Conservation (phyloP, 2,113 vertebrate genomes). For the Arenaria interpres region DNA sequence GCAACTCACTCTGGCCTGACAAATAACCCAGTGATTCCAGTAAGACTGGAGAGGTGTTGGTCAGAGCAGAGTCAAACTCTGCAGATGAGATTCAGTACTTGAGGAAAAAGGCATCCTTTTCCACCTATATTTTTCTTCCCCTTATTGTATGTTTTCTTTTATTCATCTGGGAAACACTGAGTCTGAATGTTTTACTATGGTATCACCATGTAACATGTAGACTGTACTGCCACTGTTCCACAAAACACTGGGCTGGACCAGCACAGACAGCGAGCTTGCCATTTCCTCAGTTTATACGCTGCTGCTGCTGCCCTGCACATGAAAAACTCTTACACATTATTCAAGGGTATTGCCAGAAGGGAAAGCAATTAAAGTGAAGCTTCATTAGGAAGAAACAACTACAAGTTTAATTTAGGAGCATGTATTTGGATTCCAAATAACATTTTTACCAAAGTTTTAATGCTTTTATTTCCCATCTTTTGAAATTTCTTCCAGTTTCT, state of each 20-base stretch:
- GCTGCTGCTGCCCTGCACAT: not conserved
- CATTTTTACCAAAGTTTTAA: not conserved
- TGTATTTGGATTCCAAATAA: not conserved
- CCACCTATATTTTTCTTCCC: not conserved
- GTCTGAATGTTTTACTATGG: not conserved
- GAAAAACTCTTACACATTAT: not conserved
- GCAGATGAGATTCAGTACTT: not conserved
- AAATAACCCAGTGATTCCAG: not conserved
- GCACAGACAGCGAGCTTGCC: not conserved
- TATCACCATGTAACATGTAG: not conserved
- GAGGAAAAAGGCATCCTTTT: not conserved
- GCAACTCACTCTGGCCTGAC: not conserved
- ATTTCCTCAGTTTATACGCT: not conserved
- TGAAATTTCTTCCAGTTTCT: not conserved
- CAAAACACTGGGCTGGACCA: not conserved
- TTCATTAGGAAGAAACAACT: not conserved
- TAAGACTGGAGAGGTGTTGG: not conserved
- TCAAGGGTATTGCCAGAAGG: not conserved
- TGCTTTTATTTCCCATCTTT: not conserved
- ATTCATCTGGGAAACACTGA: not conserved
- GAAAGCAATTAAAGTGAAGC: not conserved
- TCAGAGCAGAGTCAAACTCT: not conserved
- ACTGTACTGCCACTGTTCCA: not conserved
- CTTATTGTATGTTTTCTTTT: slow-evolving; percentile 14
- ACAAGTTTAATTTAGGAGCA: not conserved